Evolutionary conservation across 2,888 invertebrate species (phyloP), one percentile per base, ranked within the genome.

Genomic region (Pheosia tremula): DNA sequence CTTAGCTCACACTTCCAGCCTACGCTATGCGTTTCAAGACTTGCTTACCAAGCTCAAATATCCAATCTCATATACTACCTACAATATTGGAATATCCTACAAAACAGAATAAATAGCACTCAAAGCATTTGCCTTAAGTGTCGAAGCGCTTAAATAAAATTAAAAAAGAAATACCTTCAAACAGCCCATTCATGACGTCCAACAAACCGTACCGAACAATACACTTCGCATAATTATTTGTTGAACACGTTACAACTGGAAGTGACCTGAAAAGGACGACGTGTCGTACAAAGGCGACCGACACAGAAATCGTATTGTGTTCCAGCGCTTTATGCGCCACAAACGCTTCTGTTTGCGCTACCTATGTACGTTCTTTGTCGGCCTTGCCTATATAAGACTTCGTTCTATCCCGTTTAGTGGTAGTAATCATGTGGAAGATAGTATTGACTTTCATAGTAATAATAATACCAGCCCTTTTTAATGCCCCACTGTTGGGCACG

Each of bases 221-320:
- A 79, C 71, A 70, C 71, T 65, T 66, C 75, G 72, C 80, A 82
- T 85, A 87, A 89, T 88, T 86, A 88, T 89, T 87, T 86, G 85
- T 88, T 84, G 81, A 84, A 83, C 87, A 85, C 79, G 85, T 84
- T 84, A 85, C 81, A 75, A 83, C 82, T 92, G 88, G 85, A 87
- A 87, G 81, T 89, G 91, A 90, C 89, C 90, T 91, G 86, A 90
- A 91, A 90, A 87, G 89, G 86, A 89, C 87, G 88, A 86, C 85
- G 73, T 75, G 84, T 85, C 84, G 83, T 85, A 83, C 80, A 81
- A 83, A 88, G 84, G 88, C 85, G 86, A 83, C 87, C 81, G 82
- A 85, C 84, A 82, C 84, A 88, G 91, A 85, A 87, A 88, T 84
- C 81, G 89, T 88, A 90, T 91, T 91, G 89, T 91, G 77, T 66